Conservation (phyloP, 2,113 vertebrate genomes). For the Emydura subglobosa region DNA sequence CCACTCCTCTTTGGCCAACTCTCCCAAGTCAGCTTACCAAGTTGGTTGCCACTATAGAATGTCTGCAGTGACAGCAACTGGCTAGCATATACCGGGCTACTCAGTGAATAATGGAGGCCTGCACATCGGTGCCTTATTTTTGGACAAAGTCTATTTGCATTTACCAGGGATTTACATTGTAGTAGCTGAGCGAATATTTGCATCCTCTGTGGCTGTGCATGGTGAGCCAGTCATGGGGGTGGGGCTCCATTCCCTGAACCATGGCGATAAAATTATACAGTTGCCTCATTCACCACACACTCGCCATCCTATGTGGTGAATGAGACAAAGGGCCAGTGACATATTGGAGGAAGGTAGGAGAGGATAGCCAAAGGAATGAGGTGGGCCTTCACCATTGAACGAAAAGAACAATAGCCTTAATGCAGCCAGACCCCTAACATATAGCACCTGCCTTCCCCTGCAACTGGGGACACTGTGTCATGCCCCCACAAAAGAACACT, state of each 20-base stretch:
- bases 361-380: too few relatives aligned
- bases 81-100: too few relatives aligned
- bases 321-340: background rate
- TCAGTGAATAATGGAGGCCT: too few relatives aligned
- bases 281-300: background rate
- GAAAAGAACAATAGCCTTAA: background rate
- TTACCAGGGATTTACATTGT: background rate
- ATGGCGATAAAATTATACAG: too few relatives aligned
- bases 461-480: too few relatives aligned
- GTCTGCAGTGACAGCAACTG: background rate
- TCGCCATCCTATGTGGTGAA: background rate
- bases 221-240: rapidly evolving
- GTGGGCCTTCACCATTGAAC: too few relatives aligned
- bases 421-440: background rate
- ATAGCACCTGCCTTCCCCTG: background rate
- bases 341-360: background rate
- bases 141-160: background rate
- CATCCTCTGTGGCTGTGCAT: background rate
- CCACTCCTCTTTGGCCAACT: rapidly evolving
- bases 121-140: too few relatives aligned
- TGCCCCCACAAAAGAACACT: background rate
- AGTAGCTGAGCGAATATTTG: background rate
- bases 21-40: background rate
- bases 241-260: too few relatives aligned
- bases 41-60: background rate